Evolutionary conservation across 2,113 vertebrate species (phyloP), one percentile per base, ranked within the genome.

Genomic region (Rutilus rutilus): DNA sequence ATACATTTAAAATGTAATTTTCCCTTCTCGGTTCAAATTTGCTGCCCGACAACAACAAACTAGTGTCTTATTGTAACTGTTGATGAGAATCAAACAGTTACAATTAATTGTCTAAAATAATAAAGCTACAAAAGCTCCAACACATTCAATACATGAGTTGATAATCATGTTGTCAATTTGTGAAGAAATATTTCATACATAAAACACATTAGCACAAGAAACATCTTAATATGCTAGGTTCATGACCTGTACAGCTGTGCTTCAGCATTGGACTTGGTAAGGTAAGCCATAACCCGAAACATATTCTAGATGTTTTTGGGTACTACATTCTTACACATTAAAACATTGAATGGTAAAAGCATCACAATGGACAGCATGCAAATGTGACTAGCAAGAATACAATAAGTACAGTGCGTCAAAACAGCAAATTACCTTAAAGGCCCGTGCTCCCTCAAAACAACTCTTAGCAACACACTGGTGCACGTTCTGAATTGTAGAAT

Each of bases 301-400:
- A 83, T 52, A 84, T 75, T 47, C n/a, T 60, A 8, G 1, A 42
- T 83, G 80, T 67, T 84, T 86, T 50, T 67, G 33, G 30, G 71
- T 84, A 83, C 88, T 78, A 82, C 88, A 86, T 87, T 89, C 82
- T 73, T 74, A 82, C 25, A 80, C 67, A n/a, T 23, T 50, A 65
- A 86, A 65, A 85, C 39, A 50, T 65, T 74, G 30, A 86, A 78
- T 57, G 67, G 6, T 67, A 36, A 75, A 57, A 57, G 59, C 27
- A 54, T 79, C 74, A 82, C 25, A 74, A 45, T 75, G 73, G 65
- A 60, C 30, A 25, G 82, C 85, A 89, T 89, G 88, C 88, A 86
- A 39, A 75, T 84, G 42, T 33, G 25, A 88, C 80, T 23, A 83
- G 30, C 67, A 27, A 73, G 60, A 85, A 83, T 65, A 83, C n/a